phyloP scores from a whole-genome alignment of 2,113 vertebrate species.

The Circaetus gallicus region DNA sequence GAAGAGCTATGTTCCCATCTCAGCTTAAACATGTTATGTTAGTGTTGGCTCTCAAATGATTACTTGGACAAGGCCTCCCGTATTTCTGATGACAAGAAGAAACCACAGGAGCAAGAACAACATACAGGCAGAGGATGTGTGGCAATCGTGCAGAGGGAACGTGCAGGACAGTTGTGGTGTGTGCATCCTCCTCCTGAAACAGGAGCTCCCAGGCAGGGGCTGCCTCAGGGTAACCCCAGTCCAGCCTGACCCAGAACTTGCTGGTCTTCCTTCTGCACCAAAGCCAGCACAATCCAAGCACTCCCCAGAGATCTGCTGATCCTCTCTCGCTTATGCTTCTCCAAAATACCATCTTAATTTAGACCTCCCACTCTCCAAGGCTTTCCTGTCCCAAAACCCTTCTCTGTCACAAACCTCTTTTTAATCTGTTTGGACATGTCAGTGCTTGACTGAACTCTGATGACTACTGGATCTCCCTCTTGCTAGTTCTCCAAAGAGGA shows the following conservation, averaged over 20 bases:
- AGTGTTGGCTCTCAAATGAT: not conserved
- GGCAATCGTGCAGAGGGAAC: accelerated
- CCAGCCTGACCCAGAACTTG: not conserved
- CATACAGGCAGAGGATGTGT: not conserved
- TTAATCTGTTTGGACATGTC: not conserved
- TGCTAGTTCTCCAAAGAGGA: not conserved
- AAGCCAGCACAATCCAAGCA: not conserved
- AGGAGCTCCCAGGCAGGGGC: not conserved
- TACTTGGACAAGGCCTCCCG: accelerated
- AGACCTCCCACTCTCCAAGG: not conserved
- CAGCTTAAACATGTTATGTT: not conserved
- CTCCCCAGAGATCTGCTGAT: not conserved
- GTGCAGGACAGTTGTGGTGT: not conserved
- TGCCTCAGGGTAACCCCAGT: not conserved
- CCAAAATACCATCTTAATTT: not conserved
- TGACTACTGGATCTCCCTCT: not conserved
- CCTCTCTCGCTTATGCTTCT: not conserved
- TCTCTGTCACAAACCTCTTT: not conserved
- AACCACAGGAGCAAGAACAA: accelerated
- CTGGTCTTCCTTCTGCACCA: not conserved
- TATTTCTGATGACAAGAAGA: not conserved
- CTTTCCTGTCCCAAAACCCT: not conserved
- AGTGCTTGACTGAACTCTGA: not conserved
- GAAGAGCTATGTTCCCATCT: not conserved
- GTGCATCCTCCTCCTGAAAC: not conserved